phyloP scores from a whole-genome alignment of 2,113 vertebrate genomes.

The Hypocryptadius cinnamomeus region DNA sequence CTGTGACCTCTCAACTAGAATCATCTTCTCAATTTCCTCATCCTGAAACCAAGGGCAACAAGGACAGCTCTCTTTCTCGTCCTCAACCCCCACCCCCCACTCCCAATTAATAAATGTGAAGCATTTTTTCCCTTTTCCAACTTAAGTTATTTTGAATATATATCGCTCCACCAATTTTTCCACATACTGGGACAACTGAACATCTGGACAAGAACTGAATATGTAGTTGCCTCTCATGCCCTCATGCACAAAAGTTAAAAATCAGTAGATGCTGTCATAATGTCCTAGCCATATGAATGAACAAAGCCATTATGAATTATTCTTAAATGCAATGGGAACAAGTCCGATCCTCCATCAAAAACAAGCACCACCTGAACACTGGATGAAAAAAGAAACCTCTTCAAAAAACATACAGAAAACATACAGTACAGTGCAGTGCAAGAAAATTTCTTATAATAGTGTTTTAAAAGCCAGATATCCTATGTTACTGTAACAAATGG shows the following conservation, averaged over 20 bases:
- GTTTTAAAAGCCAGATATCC: neutral
- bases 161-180: neutral
- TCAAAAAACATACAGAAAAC: neutral
- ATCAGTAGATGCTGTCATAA: neutral
- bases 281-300: neutral
- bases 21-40: neutral
- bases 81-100: no score
- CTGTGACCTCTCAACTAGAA: neutral
- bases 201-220: neutral
- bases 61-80: neutral
- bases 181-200: neutral
- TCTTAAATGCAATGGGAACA: neutral
- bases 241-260: neutral
- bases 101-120: neutral
- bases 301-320: neutral
- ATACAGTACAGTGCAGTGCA: rapidly evolving
- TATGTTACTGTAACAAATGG: neutral
- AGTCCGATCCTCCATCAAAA: rapidly evolving
- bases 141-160: neutral
- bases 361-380: neutral
- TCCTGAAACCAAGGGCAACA: neutral
- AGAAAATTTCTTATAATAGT: neutral
- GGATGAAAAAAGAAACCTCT: neutral
- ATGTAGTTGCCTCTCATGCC: neutral
- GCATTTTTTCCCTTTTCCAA: neutral